A percentile compares a stretch with the other conserved stretches of the same genome.
These are phyloP conservation scores for Philopedon plagiatum DNA, from an alignment of 2,888 invertebrate genomes.

Conservation along the genomic window DNA sequence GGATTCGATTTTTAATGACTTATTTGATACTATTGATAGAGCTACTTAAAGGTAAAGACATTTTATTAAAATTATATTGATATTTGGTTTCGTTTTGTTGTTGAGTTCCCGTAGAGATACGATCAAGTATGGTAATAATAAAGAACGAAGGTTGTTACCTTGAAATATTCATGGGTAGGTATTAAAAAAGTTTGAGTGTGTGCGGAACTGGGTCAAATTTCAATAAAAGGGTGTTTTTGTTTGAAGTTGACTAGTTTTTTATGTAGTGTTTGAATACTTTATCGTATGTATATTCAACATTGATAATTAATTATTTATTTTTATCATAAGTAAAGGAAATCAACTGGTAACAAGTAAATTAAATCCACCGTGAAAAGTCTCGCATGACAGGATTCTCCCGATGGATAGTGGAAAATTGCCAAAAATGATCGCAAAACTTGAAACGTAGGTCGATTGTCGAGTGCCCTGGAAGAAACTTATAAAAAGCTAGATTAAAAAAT, in stretches of 20 bases:
- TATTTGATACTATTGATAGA: constrained; percentile 25
- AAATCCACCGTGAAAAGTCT: too few species aligned
- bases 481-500: too few species aligned
- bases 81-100: constrained; percentile 6
- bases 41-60: constrained; percentile 16
- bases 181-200: background rate
- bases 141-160: background rate
- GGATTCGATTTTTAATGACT: constrained; percentile 17
- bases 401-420: too few species aligned
- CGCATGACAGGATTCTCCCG: too few species aligned
- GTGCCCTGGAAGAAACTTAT: too few species aligned
- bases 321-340: too few species aligned
- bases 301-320: too few species aligned
- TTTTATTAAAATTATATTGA: constrained; percentile 23
- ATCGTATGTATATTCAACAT: too few species aligned
- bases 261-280: background rate
- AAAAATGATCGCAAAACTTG: too few species aligned
- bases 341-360: too few species aligned
- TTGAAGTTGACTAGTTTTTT: background rate
- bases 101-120: background rate
- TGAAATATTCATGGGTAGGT: background rate
- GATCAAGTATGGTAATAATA: background rate
- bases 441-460: too few species aligned
- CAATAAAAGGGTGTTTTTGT: background rate
- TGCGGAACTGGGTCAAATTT: background rate